phyloP scores from a whole-genome alignment of 2,888 invertebrate genomes.

The Leucoma salicis region DNA sequence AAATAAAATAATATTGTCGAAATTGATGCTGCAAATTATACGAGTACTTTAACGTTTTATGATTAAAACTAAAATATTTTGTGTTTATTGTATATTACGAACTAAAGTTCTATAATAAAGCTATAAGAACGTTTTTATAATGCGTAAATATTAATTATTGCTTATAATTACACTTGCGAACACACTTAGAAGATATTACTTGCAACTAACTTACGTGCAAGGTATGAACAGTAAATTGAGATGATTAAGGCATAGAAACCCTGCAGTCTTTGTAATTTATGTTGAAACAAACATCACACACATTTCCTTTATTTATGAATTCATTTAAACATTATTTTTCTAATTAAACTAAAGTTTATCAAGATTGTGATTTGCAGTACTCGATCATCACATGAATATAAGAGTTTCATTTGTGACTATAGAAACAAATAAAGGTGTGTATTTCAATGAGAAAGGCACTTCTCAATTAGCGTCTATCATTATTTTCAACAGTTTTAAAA shows the following conservation, averaged over 20 bases:
- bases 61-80: constrained; percentile 28
- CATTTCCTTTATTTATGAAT: constrained; percentile 18
- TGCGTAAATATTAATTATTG: constrained; percentile 22
- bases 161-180: constrained; percentile 27
- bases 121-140: neutral
- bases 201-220: constrained; percentile 18
- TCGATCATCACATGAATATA: neutral
- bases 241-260: constrained; percentile 38
- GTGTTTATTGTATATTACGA: constrained; percentile 28
- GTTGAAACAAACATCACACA: constrained; percentile 25
- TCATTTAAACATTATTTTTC: constrained; percentile 21
- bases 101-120: neutral
- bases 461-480: constrained; percentile 6
- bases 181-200: constrained; percentile 25
- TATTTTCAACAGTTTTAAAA: constrained; percentile 3
- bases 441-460: constrained; percentile 20
- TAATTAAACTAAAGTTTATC: constrained; percentile 31
- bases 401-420: neutral
- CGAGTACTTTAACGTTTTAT: constrained; percentile 22
- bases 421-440: neutral
- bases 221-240: constrained; percentile 23
- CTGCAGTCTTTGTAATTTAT: constrained; percentile 46
- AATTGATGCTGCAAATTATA: constrained; percentile 25
- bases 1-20: constrained; percentile 46
- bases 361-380: constrained; percentile 18